These are phyloP conservation scores for Parnassius glacialis DNA, from an alignment of 2,888 invertebrate species.

Conservation along the genomic window DNA sequence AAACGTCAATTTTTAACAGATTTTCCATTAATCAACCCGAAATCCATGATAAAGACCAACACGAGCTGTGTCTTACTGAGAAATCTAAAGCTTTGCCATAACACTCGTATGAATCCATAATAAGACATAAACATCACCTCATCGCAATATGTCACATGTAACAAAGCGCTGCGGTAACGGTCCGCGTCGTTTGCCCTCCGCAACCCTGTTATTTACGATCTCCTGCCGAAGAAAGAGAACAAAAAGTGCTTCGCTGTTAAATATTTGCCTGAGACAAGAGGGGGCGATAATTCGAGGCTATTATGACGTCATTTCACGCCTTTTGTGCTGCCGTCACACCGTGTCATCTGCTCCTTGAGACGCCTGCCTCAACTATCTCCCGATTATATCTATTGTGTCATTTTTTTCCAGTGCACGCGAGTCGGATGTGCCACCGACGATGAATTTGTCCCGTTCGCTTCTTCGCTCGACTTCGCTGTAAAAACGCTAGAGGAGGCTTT, in stretches of 20 bases:
- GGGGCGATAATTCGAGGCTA: constrained; percentile 80
- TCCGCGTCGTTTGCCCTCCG: constrained; percentile 72
- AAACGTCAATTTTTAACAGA: constrained; percentile 10
- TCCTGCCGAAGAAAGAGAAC: constrained; percentile 70
- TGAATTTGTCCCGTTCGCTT: constrained; percentile 73
- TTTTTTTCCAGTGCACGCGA: constrained; percentile 70
- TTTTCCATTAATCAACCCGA: constrained; percentile 12
- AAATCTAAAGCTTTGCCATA: constrained; percentile 50
- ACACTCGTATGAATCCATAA: constrained; percentile 62
- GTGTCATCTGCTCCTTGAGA: constrained; percentile 80
- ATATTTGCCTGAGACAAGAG: constrained; percentile 81
- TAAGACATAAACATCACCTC: constrained; percentile 77
- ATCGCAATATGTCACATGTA: constrained; percentile 72
- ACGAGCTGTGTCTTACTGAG: constrained; percentile 43
- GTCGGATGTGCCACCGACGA: constrained; percentile 80
- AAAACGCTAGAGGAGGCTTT: constrained; percentile 71
- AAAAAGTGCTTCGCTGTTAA: constrained; percentile 77
- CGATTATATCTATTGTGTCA: constrained; percentile 79
- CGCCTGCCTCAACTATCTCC: constrained; percentile 77
- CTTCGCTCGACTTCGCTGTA: constrained; percentile 72
- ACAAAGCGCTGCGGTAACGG: constrained; percentile 77
- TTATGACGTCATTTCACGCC: constrained; percentile 81
- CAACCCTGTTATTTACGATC: constrained; percentile 76
- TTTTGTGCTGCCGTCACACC: constrained; percentile 77
- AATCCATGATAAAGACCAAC: constrained; percentile 29